phyloP scores from a whole-genome alignment of 2,113 vertebrate genomes.

The Fregetta grallaria region DNA sequence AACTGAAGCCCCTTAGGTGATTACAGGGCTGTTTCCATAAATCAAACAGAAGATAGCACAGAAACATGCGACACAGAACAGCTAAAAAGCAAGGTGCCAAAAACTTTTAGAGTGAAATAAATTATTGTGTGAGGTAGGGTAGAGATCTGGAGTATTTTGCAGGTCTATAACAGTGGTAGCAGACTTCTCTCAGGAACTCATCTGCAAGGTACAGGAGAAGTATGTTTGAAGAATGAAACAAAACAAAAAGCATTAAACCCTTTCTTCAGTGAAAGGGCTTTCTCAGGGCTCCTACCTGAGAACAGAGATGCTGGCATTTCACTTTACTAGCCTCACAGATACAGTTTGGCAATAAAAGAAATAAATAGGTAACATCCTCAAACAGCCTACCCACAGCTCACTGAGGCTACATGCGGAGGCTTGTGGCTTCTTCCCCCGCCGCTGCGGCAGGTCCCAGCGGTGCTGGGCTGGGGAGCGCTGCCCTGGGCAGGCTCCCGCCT shows the following conservation, averaged over 20 bases:
- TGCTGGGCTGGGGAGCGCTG: neutral
- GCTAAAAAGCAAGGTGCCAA: neutral
- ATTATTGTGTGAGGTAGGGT: neutral
- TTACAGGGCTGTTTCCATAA: neutral
- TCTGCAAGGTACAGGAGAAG: neutral
- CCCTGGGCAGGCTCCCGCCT: neutral
- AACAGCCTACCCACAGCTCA: neutral
- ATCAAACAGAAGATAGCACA: neutral
- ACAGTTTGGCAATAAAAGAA: neutral
- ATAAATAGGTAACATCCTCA: neutral
- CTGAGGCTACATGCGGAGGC: accelerated
- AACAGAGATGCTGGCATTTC: neutral
- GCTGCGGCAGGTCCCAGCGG: neutral
- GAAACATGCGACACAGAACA: neutral
- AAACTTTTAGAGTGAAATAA: neutral
- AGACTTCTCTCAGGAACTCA: neutral
- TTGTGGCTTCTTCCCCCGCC: neutral
- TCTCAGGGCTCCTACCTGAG: neutral
- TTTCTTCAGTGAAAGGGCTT: neutral
- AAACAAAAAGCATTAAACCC: neutral
- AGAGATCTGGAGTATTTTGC: neutral
- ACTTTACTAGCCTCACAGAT: neutral
- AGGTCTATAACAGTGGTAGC: neutral
- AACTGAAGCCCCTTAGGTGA: neutral
- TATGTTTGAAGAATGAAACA: neutral